A percentile compares a stretch with the other conserved stretches of the same genome.
Evolutionary conservation across 2,113 vertebrate genomes (phyloP).

Genomic region (Rhynchopsitta pachyrhyncha): DNA sequence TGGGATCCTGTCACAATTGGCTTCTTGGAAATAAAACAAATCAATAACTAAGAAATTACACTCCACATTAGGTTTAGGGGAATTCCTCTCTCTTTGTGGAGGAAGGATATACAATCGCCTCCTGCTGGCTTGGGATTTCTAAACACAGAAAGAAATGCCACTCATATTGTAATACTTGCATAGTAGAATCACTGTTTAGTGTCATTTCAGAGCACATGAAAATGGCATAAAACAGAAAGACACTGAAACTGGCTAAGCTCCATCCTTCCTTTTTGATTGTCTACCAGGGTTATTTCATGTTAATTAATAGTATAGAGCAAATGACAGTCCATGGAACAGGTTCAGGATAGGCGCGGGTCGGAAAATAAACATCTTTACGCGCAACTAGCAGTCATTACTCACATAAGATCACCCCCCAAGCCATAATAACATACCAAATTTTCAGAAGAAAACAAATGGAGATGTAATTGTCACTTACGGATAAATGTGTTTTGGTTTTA

Average conservation of each 20-base stretch:
- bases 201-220: constrained; percentile 6
- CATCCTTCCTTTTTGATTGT: not conserved
- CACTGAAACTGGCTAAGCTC: not conserved
- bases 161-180: not conserved
- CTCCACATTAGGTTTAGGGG: constrained; percentile 8
- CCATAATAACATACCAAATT: not conserved
- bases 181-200: constrained; percentile 1
- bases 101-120: constrained; percentile 14
- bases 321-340: not conserved
- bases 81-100: constrained; percentile 5
- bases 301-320: constrained; percentile 23
- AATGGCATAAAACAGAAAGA: not conserved
- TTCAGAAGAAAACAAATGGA: not conserved
- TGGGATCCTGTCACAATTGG: not conserved
- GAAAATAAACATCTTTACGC: constrained; percentile 3
- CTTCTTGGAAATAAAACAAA: constrained; percentile 35
- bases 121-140: constrained; percentile 37
- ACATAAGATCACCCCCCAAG: not conserved
- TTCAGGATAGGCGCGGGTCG: not conserved
- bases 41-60: constrained; percentile 39
- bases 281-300: not conserved
- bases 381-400: not conserved
- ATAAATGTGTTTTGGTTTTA: constrained; percentile 56
- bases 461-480: constrained; percentile 52
- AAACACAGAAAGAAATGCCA: constrained; percentile 18